Conservation (phyloP, 2,113 vertebrate species). For the Sterna hirundo region DNA sequence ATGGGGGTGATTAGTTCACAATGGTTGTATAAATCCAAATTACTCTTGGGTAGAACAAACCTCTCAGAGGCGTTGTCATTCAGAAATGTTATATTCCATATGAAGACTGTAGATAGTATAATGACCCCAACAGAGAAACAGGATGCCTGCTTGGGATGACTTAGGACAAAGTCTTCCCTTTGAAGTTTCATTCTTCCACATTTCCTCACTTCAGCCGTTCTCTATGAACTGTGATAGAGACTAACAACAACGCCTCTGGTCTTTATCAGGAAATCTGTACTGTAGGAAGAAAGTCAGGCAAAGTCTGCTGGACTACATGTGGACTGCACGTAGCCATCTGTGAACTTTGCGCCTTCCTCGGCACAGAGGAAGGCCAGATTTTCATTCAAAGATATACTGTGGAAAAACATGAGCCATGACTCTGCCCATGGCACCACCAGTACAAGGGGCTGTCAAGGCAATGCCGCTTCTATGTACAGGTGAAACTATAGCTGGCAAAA, state of each 20-base stretch:
- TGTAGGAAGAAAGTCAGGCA: background rate
- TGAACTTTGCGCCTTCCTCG: background rate
- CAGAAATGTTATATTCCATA: background rate
- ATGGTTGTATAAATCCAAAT: background rate
- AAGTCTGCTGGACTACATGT: background rate
- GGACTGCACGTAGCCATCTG: rapidly evolving
- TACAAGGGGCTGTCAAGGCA: background rate
- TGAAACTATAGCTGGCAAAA: background rate
- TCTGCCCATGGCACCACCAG: background rate
- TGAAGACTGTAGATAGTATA: background rate
- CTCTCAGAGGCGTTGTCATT: background rate
- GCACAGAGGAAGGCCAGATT: background rate
- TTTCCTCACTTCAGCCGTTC: background rate
- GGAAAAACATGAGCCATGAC: background rate
- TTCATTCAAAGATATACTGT: background rate
- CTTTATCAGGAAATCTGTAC: background rate
- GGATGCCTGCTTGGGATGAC: background rate
- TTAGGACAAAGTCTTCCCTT: background rate
- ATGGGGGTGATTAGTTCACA: background rate
- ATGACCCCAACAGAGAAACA: background rate
- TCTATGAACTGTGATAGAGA: background rate
- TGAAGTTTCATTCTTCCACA: background rate
- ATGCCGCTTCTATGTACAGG: background rate
- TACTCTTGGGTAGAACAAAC: background rate
- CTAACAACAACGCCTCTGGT: background rate